A percentile compares a stretch with the other conserved stretches of the same genome.
Evolutionary conservation across 2,113 vertebrate species (phyloP).

Genomic region (Sylvia atricapilla): DNA sequence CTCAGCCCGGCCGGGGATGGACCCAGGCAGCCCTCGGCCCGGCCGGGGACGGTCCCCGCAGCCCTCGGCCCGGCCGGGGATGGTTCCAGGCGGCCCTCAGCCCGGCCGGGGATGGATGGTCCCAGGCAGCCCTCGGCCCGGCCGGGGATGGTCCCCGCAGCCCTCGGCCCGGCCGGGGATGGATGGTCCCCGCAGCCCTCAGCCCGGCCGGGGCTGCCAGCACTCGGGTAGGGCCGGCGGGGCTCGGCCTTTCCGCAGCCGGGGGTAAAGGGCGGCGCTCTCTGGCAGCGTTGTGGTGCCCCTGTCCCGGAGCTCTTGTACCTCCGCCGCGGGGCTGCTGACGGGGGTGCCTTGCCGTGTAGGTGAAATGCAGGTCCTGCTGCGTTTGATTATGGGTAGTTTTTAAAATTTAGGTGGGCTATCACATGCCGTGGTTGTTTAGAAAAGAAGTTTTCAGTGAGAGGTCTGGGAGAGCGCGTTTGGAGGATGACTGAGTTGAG

Average conservation of each 20-base stretch:
- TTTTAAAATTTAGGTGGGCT: neutral
- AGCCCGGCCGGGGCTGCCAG: neutral
- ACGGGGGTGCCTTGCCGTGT: fast-evolving
- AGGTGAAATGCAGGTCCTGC: neutral
- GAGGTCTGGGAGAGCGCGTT: neutral
- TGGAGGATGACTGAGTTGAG: neutral
- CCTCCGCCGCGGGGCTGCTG: fast-evolving
- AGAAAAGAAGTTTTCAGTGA: neutral
- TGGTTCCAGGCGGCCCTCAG: too few relatives aligned
- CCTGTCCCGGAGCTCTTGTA: neutral
- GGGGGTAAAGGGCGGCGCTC: neutral
- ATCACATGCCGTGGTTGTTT: fast-evolving
- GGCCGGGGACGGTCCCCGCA: too few relatives aligned
- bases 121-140: too few relatives aligned
- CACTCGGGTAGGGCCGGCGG: neutral
- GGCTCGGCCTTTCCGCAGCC: neutral
- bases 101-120: too few relatives aligned
- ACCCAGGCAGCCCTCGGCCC: too few relatives aligned
- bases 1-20: too few relatives aligned
- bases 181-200: neutral
- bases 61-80: too few relatives aligned
- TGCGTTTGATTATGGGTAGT: fast-evolving
- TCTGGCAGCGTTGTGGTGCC: neutral
- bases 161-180: too few relatives aligned
- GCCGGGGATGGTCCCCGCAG: too few relatives aligned